Base-by-base conservation (phyloP, 2,888 invertebrate genomes). In the Adelognathus sp. region DNA sequence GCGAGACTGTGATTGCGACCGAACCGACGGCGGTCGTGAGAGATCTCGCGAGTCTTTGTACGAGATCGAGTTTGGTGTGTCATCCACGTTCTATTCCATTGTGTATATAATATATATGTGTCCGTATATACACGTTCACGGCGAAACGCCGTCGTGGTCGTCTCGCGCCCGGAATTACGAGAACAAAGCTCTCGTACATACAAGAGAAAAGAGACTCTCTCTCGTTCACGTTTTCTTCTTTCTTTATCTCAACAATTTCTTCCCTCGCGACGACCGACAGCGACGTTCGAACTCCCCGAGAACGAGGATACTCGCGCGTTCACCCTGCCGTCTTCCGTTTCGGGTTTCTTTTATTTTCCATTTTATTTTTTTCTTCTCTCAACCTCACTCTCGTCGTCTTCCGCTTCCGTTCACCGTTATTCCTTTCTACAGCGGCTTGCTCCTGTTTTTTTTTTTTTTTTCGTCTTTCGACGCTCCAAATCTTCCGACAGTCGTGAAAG, bases 11-110 rank as follows among this genome's bases (percentile, higher is more conserved):
- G 73, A 73, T 69, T 73, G 63, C 63, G 58, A 61, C 61, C 36
- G 66, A 64, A 27, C 31, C 41, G 58, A 16, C 16, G 21, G 56
- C 16, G 46, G 50, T n/a, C 58, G 16, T 29, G 44, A 67, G 72
- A 61, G 67, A 75, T 54, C n/a, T n/a, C 46, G 50, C 50, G 46
- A 52, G 69, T 18, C 69, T 73, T 78, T 78, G 73, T 78, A 56
- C 58, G 41, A 39, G 58, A 78, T 56, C 69, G 73, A 78, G 77
- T 73, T 78, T 73, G 73, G 58, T 63, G 64, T 73, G 73, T 78
- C 69, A 73, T 78, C 67, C 67, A 31, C 67, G 46, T 36, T 6
- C 46, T 58, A 36, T 41, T 41, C 52, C 27, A 14, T 67, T 64
- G 58, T 46, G 54, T 73, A 27, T 39, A 52, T 33, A n/a, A n/a